Evolutionary conservation across 2,797 vertebrate genomes (phyloP).

Genomic region (Periparus ater): DNA sequence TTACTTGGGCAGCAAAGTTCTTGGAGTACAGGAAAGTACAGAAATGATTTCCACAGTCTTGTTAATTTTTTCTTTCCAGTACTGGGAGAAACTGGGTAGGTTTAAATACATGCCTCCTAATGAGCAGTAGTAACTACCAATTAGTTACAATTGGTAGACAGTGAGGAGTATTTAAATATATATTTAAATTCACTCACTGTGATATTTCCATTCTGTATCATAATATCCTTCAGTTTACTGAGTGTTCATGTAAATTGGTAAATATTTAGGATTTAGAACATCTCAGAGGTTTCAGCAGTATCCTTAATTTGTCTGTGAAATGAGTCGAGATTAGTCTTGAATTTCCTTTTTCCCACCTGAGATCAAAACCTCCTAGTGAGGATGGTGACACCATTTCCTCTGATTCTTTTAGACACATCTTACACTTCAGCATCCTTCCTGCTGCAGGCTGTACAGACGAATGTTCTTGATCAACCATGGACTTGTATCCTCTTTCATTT

Average conservation of each 20-base stretch:
- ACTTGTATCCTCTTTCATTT: background rate
- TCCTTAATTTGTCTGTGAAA: background rate
- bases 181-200: background rate
- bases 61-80: background rate
- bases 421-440: constrained; percentile 26
- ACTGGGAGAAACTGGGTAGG: background rate
- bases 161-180: background rate
- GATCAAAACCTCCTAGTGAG: background rate
- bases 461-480: background rate
- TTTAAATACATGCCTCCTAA: background rate
- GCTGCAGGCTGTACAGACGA: background rate
- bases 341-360: constrained; percentile 30
- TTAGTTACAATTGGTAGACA: background rate
- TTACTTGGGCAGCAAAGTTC: background rate
- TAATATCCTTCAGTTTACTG: background rate
- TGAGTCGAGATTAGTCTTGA: background rate
- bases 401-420: constrained; percentile 20
- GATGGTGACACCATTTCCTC: constrained; percentile 22
- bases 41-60: background rate
- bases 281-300: background rate
- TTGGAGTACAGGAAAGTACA: background rate
- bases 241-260: background rate
- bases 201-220: background rate
- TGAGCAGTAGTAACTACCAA: background rate
- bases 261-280: background rate